Evolutionary conservation across 2,113 vertebrate genomes (phyloP), one percentile per base, ranked within the genome.

Genomic region (Dicerorhinus sumatrensis): DNA sequence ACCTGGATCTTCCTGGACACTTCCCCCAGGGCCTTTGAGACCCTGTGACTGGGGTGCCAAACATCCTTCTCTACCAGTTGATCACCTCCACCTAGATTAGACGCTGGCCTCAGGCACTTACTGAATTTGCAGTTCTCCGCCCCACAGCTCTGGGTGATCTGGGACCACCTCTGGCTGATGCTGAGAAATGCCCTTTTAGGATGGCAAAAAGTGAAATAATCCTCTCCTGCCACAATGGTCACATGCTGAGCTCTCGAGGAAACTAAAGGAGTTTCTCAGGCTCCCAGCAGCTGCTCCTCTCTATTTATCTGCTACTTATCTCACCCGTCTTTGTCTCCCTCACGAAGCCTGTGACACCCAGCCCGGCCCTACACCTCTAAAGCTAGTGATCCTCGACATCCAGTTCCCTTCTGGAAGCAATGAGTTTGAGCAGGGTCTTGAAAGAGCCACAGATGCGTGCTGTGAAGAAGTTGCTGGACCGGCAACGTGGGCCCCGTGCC

Each of bases 401-500:
- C 36, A 39, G 5, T 42, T 87, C 23, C 14, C 65, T 79, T 21
- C 39, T 51, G 72, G 33, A 46, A 33, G 54, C 25, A 62, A 33
- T 9, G 76, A 25, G 27, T 51, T 13, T 23, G 31, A 27, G 11
- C 17, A 14, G 6, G 20, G 17, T 33, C 46, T 29, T 63, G 33
- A 17, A 33, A 54, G 58, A 72, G 65, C 31, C n/a, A 27, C 70
- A n/a, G 18, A 14, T 20, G 8, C 9, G 23, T 54, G n/a, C 6
- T n/a, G 73, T 72, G 42, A 27, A 33, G 51, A 5, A 60, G 18
- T 77, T 77, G 23, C 48, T 48, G 13, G 27, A 2, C 29, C 31
- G 3, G 10, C 0, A 0, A 46, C 3, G 25, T 51, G 16, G 21
- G 6, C 48, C 58, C 70, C 36, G 5, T 3, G 16, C 16, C 0